phyloP scores from a whole-genome alignment of 2,888 invertebrate genomes.

The Hoplodrina blanda region DNA sequence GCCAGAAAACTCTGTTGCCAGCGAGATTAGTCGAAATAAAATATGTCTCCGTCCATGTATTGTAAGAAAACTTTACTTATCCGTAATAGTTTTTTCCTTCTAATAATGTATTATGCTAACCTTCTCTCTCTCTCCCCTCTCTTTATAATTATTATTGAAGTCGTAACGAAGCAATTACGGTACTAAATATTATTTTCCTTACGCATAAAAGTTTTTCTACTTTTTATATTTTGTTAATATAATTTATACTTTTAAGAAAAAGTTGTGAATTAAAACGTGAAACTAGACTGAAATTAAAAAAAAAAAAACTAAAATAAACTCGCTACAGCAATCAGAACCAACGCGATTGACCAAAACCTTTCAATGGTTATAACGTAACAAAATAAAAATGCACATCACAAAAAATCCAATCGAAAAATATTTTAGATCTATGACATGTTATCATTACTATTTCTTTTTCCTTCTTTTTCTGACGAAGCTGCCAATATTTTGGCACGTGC shows the following conservation, averaged over 20 bases:
- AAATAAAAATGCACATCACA: constrained; percentile 64
- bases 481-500: constrained; percentile 80
- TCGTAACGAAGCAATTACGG: constrained; percentile 8
- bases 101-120: background rate
- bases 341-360: constrained; percentile 40
- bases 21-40: background rate
- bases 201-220: background rate
- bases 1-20: background rate
- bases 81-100: background rate
- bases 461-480: constrained; percentile 75
- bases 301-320: background rate
- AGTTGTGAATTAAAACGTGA: background rate
- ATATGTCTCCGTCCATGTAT: background rate
- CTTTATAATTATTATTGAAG: background rate
- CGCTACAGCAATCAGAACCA: constrained; percentile 30
- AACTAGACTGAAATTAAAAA: background rate
- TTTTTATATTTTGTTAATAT: background rate
- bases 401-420: constrained; percentile 79
- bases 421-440: constrained; percentile 71
- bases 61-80: background rate
- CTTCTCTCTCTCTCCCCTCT: no score
- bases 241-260: background rate
- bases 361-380: constrained; percentile 10
- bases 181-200: background rate
- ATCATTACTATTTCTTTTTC: constrained; percentile 77